These are phyloP conservation scores for Ypsolopha sequella DNA, from an alignment of 2,888 invertebrate genomes.

Conservation along the genomic window DNA sequence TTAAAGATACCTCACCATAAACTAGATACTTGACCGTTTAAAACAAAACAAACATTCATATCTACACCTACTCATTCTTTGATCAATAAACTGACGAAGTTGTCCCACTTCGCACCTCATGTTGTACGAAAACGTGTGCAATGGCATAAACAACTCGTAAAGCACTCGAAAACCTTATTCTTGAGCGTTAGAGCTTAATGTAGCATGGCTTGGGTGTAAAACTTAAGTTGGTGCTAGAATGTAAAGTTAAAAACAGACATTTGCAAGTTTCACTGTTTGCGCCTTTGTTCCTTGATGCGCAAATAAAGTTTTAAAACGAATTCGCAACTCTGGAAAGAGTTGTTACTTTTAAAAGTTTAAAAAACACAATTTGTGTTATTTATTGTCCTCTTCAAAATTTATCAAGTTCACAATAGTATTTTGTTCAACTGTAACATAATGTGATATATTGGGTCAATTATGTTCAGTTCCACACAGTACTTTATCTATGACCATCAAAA, in stretches of 20 bases:
- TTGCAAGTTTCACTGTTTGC: conserved; percentile 19
- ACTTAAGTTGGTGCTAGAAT: background rate
- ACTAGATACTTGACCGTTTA: no score
- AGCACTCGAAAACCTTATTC: background rate
- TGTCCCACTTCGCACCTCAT: conserved; percentile 1
- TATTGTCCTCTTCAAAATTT: no score
- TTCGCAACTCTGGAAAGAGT: no score
- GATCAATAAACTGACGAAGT: background rate
- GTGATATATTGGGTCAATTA: no score
- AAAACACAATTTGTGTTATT: no score
- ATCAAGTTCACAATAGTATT: no score
- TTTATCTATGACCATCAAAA: no score
- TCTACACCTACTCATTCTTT: background rate
- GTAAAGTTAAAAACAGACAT: conserved; percentile 39
- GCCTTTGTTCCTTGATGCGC: conserved; percentile 5
- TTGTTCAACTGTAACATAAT: no score
- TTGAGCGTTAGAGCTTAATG: background rate
- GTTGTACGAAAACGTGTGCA: conserved; percentile 1
- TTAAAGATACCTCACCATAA: no score
- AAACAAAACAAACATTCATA: background rate
- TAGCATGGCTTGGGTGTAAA: background rate
- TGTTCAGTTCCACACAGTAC: no score
- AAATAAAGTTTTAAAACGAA: background rate
- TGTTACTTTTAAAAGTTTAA: no score
- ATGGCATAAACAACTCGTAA: no score